Evolutionary conservation across 2,797 vertebrate genomes (phyloP).

Genomic region (Lacerta viridis): DNA sequence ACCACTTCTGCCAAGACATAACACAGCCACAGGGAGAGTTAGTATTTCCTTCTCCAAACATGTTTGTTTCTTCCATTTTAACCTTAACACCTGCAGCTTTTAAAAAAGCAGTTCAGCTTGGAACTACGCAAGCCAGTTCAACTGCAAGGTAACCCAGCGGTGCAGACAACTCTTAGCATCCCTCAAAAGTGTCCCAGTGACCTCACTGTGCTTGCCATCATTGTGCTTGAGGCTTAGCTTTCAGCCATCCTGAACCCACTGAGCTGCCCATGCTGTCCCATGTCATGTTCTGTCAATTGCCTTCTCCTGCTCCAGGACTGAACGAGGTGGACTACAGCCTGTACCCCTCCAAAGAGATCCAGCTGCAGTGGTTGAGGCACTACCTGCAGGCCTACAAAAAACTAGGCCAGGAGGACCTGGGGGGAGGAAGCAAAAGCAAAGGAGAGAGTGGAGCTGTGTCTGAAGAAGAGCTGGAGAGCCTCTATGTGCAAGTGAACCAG

Average conservation of each 20-base stretch:
- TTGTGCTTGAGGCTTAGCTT: background rate
- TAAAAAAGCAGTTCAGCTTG: background rate
- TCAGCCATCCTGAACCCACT: rapidly evolving
- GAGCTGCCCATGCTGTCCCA: background rate
- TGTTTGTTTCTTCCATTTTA: background rate
- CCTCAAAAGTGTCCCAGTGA: background rate
- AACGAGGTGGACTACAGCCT: slow-evolving; percentile 89
- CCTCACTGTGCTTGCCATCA: background rate
- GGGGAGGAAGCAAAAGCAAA: slow-evolving; percentile 71
- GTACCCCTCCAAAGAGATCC: slow-evolving; percentile 88
- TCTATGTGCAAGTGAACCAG: slow-evolving; percentile 97
- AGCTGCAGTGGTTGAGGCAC: slow-evolving; percentile 91
- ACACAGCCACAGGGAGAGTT: background rate
- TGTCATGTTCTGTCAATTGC: background rate
- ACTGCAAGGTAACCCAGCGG: background rate
- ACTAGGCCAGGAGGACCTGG: slow-evolving; percentile 85
- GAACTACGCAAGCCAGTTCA: background rate
- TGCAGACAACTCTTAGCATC: background rate
- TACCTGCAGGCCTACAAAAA: slow-evolving; percentile 92
- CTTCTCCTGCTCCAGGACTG: slow-evolving; percentile 83
- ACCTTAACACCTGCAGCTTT: background rate
- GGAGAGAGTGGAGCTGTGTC: slow-evolving; percentile 81
- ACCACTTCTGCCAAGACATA: background rate
- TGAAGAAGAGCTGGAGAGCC: slow-evolving; percentile 88
- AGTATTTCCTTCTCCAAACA: background rate